A percentile compares a stretch with the other conserved stretches of the same genome.
phyloP scores from a whole-genome alignment of 2,888 invertebrate genomes.

The Hemaris fuciformis region DNA sequence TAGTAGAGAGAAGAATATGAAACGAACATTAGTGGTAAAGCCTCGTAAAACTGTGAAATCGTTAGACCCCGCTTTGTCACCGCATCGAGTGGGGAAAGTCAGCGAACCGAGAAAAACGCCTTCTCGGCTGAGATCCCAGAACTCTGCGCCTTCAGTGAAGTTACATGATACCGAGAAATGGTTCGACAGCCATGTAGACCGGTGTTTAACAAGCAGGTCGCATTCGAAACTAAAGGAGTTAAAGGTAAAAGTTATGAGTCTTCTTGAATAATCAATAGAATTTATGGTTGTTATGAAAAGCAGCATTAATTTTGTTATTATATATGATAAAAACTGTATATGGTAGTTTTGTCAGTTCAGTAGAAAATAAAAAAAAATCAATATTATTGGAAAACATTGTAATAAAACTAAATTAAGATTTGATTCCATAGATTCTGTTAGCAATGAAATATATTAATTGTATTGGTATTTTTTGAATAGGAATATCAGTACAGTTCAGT shows the following conservation, averaged over 20 bases:
- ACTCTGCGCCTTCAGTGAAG: slow-evolving; percentile 52
- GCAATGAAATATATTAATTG: too few relatives aligned
- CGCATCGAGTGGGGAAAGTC: slow-evolving; percentile 36
- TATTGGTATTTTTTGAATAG: too few relatives aligned
- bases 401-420: too few relatives aligned
- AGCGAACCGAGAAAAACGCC: slow-evolving; percentile 30
- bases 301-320: too few relatives aligned
- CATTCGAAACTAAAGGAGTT: slow-evolving; percentile 61
- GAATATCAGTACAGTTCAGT: too few relatives aligned
- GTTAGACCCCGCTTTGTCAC: slow-evolving; percentile 53
- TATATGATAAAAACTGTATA: too few relatives aligned
- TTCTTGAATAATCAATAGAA: too few relatives aligned
- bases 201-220: slow-evolving; percentile 60
- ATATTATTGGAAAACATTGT: too few relatives aligned
- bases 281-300: too few relatives aligned
- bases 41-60: slow-evolving; percentile 66
- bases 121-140: slow-evolving; percentile 32
- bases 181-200: slow-evolving; percentile 48
- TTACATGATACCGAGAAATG: slow-evolving; percentile 39
- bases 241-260: slow-evolving; percentile 57
- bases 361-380: too few relatives aligned
- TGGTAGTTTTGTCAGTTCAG: too few relatives aligned
- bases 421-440: too few relatives aligned
- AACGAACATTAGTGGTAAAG: slow-evolving; percentile 51
- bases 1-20: slow-evolving; percentile 33